Percentiles rank a stretch among this genome's conserved stretches.
Evolutionary conservation across 2,888 invertebrate species (phyloP).

Genomic region (Danaus chrysippus): DNA sequence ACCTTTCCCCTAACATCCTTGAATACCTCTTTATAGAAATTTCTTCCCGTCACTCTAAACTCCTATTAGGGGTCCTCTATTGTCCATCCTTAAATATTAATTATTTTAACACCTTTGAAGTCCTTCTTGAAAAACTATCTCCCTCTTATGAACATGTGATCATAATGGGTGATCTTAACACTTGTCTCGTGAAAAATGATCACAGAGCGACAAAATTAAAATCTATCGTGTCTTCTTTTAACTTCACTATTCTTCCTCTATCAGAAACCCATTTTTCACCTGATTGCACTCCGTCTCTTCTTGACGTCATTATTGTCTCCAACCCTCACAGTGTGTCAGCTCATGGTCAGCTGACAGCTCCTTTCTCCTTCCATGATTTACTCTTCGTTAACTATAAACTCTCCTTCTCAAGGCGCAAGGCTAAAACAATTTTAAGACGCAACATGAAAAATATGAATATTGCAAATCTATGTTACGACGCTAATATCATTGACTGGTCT

Average conservation of each 20-base stretch:
- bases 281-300: too few species aligned
- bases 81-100: too few species aligned
- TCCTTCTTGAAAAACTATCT: background rate
- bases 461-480: too few species aligned
- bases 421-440: background rate
- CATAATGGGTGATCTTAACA: background rate
- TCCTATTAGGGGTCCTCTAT: background rate
- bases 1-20: background rate
- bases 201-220: background rate
- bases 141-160: background rate
- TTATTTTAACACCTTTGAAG: background rate
- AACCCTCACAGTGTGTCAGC: conserved; percentile 16
- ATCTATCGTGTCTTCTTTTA: conserved; percentile 6
- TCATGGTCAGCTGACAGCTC: conserved; percentile 24
- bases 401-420: too few species aligned
- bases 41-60: background rate
- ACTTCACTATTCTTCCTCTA: conserved; percentile 16
- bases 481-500: background rate
- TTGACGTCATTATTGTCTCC: conserved; percentile 15
- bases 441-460: too few species aligned
- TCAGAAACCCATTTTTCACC: conserved; percentile 23
- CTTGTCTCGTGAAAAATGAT: background rate
- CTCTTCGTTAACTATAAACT: too few species aligned
- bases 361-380: conserved; percentile 21
- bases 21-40: background rate